Evolutionary conservation across 2,797 vertebrate species (phyloP).

Genomic region (Pterois miles): DNA sequence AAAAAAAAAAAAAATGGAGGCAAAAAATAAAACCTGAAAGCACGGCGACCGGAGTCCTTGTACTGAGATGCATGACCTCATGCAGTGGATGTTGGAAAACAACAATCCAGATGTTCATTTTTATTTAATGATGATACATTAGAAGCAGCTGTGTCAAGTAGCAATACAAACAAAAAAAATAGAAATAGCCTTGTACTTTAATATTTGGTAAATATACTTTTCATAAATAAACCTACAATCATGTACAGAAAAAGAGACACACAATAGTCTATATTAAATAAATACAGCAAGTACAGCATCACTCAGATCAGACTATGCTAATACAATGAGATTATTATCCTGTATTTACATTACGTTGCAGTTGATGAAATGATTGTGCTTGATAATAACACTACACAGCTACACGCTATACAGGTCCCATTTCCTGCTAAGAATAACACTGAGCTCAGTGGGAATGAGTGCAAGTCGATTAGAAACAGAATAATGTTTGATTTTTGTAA

Average conservation of each 20-base stretch:
- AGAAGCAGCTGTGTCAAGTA: slow-evolving; percentile 32
- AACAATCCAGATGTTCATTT: slow-evolving; percentile 23
- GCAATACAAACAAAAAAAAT: slow-evolving; percentile 20
- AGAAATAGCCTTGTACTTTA: slow-evolving; percentile 19
- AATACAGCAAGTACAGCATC: slow-evolving; percentile 47
- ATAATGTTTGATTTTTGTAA: slow-evolving; percentile 30
- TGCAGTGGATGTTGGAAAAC: slow-evolving; percentile 33
- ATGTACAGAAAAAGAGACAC: slow-evolving; percentile 59
- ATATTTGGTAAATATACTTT: slow-evolving; percentile 43
- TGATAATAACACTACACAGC: slow-evolving; percentile 57
- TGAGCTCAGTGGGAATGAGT: slow-evolving; percentile 25
- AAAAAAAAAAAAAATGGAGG: slow-evolving; percentile 27
- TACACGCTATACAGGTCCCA: slow-evolving; percentile 37
- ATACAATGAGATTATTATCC: slow-evolving; percentile 46
- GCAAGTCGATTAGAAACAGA: slow-evolving; percentile 13
- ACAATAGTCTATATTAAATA: slow-evolving; percentile 42
- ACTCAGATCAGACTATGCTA: slow-evolving; percentile 50
- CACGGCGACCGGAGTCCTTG: not conserved
- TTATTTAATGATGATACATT: slow-evolving; percentile 25
- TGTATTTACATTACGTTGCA: slow-evolving; percentile 74
- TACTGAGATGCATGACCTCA: slow-evolving; percentile 38
- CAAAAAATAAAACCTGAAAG: slow-evolving; percentile 22
- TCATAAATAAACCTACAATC: slow-evolving; percentile 55
- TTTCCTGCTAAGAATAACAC: slow-evolving; percentile 32
- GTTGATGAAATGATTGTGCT: slow-evolving; percentile 68